phyloP scores from a whole-genome alignment of 1,140 invertebrate species.

The Cotesia typhae region DNA sequence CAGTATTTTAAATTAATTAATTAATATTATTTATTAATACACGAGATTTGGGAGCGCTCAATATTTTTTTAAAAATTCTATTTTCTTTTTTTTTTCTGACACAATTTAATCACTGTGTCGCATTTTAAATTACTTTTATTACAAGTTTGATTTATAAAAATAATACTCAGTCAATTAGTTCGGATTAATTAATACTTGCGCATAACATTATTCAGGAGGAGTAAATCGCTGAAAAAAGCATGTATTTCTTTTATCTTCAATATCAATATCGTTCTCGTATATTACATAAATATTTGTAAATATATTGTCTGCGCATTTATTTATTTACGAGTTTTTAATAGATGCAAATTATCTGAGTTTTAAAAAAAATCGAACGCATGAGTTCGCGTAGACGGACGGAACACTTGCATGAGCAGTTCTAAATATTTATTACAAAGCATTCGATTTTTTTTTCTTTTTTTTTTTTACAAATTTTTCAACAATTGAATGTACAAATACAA shows the following conservation, averaged over 20 bases:
- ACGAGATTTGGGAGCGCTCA: constrained; percentile 24
- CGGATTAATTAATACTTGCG: constrained; percentile 55
- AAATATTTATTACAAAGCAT: constrained; percentile 23
- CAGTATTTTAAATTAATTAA: constrained; percentile 36
- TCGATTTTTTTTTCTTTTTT: constrained; percentile 10
- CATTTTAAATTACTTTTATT: constrained; percentile 27
- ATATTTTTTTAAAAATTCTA: constrained; percentile 19
- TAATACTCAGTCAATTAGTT: constrained; percentile 62
- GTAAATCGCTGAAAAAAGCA: constrained; percentile 35
- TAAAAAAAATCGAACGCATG: constrained; percentile 28
- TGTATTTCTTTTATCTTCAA: constrained; percentile 16
- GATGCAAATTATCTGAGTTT: neutral
- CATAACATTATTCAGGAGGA: constrained; percentile 40
- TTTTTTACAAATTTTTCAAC: constrained; percentile 2
- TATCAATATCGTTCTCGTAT: constrained; percentile 13
- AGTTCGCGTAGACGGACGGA: constrained; percentile 46
- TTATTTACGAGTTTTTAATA: constrained; percentile 10
- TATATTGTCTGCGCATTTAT: constrained; percentile 25
- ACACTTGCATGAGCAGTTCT: constrained; percentile 37
- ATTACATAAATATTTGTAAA: constrained; percentile 12
- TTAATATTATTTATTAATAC: constrained; percentile 4
- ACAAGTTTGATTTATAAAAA: constrained; percentile 55
- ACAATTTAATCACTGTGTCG: neutral
- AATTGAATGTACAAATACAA: constrained; percentile 3
- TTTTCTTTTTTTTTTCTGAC: constrained; percentile 18